Percentiles rank a stretch among this genome's conserved stretches.
These are phyloP conservation scores for Smutsia temminckii DNA, from an alignment of 2,797 vertebrate genomes.

Conservation along the genomic window DNA sequence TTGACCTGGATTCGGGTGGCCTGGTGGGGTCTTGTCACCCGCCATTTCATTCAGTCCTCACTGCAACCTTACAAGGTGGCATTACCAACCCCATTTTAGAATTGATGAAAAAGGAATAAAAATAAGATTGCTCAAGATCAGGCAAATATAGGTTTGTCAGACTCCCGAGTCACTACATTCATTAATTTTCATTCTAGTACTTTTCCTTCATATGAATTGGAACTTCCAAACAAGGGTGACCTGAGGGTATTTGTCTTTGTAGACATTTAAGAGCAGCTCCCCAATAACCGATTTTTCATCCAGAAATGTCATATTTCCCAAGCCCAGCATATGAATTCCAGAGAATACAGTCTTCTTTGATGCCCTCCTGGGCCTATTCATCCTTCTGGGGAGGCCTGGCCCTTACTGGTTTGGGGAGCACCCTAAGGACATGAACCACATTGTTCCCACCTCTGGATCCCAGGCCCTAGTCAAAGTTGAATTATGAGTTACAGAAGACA, in stretches of 20 bases:
- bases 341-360: neutral
- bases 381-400: neutral
- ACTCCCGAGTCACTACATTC: neutral
- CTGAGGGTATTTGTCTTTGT: neutral
- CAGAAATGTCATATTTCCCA: neutral
- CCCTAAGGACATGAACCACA: neutral
- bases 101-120: neutral
- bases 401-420: neutral
- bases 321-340: neutral
- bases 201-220: neutral
- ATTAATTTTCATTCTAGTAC: neutral
- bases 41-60: neutral
- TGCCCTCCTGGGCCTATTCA: neutral
- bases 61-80: neutral
- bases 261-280: neutral
- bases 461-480: neutral
- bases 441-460: neutral
- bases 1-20: neutral
- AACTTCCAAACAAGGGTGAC: neutral
- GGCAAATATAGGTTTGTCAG: neutral
- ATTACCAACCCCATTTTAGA: neutral
- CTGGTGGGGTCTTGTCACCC: neutral
- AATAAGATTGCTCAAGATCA: neutral
- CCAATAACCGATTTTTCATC: neutral
- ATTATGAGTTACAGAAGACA: neutral